Evolutionary conservation across 2,888 invertebrate genomes (phyloP).

Genomic region (Sisyra nigra): DNA sequence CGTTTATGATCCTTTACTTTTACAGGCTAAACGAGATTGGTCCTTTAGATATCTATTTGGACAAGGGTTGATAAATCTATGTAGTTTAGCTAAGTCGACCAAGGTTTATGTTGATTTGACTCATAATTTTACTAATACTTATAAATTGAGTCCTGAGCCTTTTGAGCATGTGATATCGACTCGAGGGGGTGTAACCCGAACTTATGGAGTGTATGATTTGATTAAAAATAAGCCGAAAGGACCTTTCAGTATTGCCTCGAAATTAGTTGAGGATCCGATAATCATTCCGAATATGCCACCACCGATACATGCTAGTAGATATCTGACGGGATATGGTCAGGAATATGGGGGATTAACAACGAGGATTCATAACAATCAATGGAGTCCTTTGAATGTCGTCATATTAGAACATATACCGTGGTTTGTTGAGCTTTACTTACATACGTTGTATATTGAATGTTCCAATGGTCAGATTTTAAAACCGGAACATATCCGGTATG

Average conservation of each 20-base stretch:
- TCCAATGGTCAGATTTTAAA: conserved; percentile 38
- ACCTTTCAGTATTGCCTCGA: conserved; percentile 1
- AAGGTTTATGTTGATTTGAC: conserved; percentile 69
- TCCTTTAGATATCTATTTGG: conserved; percentile 77
- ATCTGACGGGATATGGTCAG: conserved; percentile 79
- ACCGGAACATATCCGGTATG: conserved; percentile 39
- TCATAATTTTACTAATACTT: conserved; percentile 40
- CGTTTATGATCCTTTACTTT: conserved; percentile 65
- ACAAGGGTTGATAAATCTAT: conserved; percentile 63
- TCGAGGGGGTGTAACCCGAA: conserved; percentile 50
- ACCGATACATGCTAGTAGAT: conserved; percentile 58
- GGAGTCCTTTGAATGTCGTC: conserved; percentile 56
- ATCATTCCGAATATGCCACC: conserved; percentile 45
- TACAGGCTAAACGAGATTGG: conserved; percentile 56
- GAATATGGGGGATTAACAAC: conserved; percentile 81
- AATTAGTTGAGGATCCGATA: conserved; percentile 23
- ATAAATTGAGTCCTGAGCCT: conserved; percentile 46
- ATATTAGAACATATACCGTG: conserved; percentile 84
- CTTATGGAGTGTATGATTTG: conserved; percentile 52
- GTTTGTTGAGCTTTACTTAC: conserved; percentile 79
- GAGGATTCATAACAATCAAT: conserved; percentile 67
- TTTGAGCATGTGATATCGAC: conserved; percentile 37
- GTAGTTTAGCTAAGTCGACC: conserved; percentile 64
- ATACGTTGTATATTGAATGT: conserved; percentile 52
- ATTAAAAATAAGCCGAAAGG: conserved; percentile 28